Evolutionary conservation across 2,888 invertebrate species (phyloP), one percentile per base, ranked within the genome.

Genomic region (Tipula lateralis): DNA sequence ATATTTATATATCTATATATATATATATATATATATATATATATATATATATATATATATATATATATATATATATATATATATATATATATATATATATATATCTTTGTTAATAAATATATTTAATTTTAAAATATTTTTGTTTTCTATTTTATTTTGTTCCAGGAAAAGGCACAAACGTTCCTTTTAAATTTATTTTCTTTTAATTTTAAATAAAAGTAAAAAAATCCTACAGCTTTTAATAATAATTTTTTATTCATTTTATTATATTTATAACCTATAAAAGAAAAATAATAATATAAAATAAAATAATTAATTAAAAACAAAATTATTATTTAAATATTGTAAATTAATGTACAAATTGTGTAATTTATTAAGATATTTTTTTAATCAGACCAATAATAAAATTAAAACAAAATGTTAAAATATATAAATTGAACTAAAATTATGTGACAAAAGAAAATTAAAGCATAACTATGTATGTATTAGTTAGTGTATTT

Each of bases 21-120:
- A n/a, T n/a, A n/a, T n/a, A n/a, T n/a, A n/a, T n/a, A 44, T 44
- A n/a, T 44, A 44, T 44, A n/a, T n/a, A n/a, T 44, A 44, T n/a
- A 44, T 44, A n/a, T 44, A 44, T 44, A n/a, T 44, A 44, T 44
- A 7, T 36, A 44, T n/a, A 44, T 44, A n/a, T 44, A 44, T 44
- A 44, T 44, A 44, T n/a, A n/a, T n/a, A n/a, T n/a, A n/a, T n/a
- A n/a, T n/a, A 44, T 44, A n/a, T 44, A 44, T 44, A n/a, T n/a
- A n/a, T 44, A 44, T n/a, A 44, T 44, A n/a, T 44, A 44, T 44
- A n/a, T 44, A 44, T 44, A 7, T 36, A 44, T n/a, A 44, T 44
- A n/a, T 44, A 44, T n/a, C 66, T 66, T 66, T 82, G 36, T 83
- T 83, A 82, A 29, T n/a, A n/a, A 82, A 82, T 82, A 30, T 82